These are phyloP conservation scores for Aricia artaxerxes DNA, from an alignment of 2,888 invertebrate genomes.

Conservation along the genomic window DNA sequence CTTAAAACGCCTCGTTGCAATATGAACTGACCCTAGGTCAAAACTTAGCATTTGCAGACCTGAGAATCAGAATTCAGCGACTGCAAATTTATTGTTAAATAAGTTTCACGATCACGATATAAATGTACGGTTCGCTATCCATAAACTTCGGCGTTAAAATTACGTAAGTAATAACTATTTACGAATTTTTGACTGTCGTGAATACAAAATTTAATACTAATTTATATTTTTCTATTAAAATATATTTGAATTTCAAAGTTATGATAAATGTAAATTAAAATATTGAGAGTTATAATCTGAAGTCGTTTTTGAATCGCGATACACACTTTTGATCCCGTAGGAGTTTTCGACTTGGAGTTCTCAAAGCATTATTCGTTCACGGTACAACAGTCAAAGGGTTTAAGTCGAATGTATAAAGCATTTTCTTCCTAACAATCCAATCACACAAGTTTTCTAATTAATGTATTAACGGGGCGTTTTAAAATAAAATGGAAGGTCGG, in stretches of 20 bases:
- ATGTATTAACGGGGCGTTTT: slow-evolving; percentile 15
- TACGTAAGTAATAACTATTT: too few relatives aligned
- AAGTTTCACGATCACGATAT: too few relatives aligned
- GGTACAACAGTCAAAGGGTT: slow-evolving; percentile 33
- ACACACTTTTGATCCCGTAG: not conserved
- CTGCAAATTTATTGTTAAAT: too few relatives aligned
- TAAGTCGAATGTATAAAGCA: slow-evolving; percentile 19
- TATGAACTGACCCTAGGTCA: too few relatives aligned
- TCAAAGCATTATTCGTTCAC: slow-evolving; percentile 31
- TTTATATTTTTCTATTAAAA: not conserved
- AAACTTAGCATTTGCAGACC: too few relatives aligned
- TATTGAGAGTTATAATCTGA: not conserved
- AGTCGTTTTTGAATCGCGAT: slow-evolving; percentile 3
- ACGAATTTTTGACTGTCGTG: too few relatives aligned
- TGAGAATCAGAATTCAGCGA: too few relatives aligned
- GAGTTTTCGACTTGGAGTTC: slow-evolving; percentile 30
- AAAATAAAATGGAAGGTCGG: not conserved
- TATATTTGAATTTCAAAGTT: not conserved
- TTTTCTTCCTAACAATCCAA: not conserved
- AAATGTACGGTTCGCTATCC: too few relatives aligned
- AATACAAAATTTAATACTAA: too few relatives aligned
- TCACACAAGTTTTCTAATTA: slow-evolving; percentile 24
- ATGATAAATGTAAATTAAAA: slow-evolving; percentile 12
- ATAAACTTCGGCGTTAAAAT: too few relatives aligned
- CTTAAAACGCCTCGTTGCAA: too few relatives aligned